A percentile compares a stretch with the other conserved stretches of the same genome.
phyloP scores from a whole-genome alignment of 2,797 vertebrate genomes.

The Spatula versicolor region DNA sequence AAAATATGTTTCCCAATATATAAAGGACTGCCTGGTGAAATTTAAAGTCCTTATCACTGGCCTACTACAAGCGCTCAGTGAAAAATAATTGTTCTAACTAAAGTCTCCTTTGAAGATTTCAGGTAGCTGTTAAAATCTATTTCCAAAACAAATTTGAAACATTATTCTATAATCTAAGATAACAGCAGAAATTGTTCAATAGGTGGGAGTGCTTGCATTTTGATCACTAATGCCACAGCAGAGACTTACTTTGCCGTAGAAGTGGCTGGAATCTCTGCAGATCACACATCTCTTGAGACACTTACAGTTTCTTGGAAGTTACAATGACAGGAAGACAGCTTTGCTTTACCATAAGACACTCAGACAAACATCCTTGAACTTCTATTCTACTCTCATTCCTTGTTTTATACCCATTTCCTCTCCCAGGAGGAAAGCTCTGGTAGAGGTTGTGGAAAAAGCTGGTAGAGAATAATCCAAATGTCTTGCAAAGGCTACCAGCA shows the following conservation, averaged over 20 bases:
- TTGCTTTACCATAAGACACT: background rate
- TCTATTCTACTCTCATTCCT: background rate
- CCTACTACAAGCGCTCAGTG: background rate
- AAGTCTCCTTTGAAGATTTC: background rate
- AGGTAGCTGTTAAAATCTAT: background rate
- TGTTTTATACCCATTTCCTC: background rate
- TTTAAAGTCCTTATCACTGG: background rate
- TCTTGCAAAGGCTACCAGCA: background rate
- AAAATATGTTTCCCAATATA: background rate
- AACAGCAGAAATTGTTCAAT: accelerated
- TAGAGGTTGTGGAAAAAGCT: background rate
- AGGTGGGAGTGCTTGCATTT: background rate
- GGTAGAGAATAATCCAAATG: background rate
- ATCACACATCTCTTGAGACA: background rate
- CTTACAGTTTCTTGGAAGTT: background rate
- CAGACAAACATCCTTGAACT: background rate
- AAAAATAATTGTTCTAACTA: background rate
- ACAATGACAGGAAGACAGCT: background rate
- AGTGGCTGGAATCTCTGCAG: background rate
- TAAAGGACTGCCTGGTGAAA: background rate
- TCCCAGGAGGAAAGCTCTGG: background rate
- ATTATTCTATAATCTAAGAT: background rate
- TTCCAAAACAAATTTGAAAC: background rate
- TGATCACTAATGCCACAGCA: background rate
- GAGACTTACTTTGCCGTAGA: background rate